Base-by-base conservation (phyloP, 2,888 invertebrate genomes). In the Erebia aethiops region DNA sequence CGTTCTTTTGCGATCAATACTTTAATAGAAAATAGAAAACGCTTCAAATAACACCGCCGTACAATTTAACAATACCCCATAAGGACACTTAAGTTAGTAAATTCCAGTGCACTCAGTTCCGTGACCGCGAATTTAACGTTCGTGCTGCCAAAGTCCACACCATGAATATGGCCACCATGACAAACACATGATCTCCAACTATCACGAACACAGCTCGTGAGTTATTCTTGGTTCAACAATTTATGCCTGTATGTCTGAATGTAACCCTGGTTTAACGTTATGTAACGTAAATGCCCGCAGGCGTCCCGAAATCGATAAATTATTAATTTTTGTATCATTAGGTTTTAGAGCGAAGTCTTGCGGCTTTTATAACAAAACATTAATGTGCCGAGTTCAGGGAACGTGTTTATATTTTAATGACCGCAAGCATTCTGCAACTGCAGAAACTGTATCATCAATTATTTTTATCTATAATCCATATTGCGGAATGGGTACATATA, bases 101-200 rank as follows among this genome's bases (percentile, higher is more conserved):
- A 75, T 67, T 70, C 70, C n/a, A 61, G 65, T 68, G 69, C 46
- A 11, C 46, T 49, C 26, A 4, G 18, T 57, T 58, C 65, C 49
- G 69, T 73, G 73, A 67, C 54, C 26, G 54, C 69, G 69, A 73
- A 73, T 74, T 71, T 71, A 70, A 74, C 77, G 76, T 82, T 85
- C 82, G 84, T 79, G 82, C 86, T 84, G 80, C 77, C 69, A 71
- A 76, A 78, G 79, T 79, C 76, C 81, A 83, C 82, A 82, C 79
- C 81, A 86, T 84, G 77, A 85, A 84, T 79, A 88, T 87, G 86
- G 86, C 86, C 79, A 81, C 87, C 86, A 79, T 82, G 67, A 73
- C 78, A 80, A 89, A 89, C 90, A 91, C 87, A 90, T 91, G 90
- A 92, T 90, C 84, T 78, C 74, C 77, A 78, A 81, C 78, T 74